These are phyloP conservation scores for Cyaniris semiargus DNA, from an alignment of 2,888 invertebrate species.

Conservation along the genomic window DNA sequence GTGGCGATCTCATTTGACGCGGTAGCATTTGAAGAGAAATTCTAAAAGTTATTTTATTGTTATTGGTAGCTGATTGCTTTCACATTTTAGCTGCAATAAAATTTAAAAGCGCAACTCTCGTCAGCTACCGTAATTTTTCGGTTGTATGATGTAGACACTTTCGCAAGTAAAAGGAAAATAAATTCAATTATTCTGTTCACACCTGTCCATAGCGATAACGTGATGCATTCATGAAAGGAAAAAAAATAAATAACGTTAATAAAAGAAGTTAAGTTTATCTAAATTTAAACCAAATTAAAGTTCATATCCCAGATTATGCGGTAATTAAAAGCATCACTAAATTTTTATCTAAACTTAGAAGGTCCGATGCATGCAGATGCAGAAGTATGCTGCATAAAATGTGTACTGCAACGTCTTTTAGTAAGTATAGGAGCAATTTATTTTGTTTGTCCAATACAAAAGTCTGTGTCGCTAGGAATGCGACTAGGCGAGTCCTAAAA, in stretches of 20 bases:
- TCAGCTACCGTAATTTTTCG: not conserved
- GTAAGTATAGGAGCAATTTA: constrained; percentile 19
- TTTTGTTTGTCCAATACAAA: constrained; percentile 21
- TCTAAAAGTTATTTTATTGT: constrained; percentile 4
- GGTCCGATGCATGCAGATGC: not conserved
- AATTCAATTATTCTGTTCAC: not conserved
- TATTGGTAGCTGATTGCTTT: not conserved
- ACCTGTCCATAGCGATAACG: not conserved
- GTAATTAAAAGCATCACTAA: not conserved
- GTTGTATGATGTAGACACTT: not conserved
- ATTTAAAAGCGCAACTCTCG: not conserved
- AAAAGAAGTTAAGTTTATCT: not conserved
- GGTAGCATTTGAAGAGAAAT: not conserved
- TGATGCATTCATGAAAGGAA: not conserved
- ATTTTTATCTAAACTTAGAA: not conserved
- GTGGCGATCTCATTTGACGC: not conserved
- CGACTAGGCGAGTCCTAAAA: constrained; percentile 54
- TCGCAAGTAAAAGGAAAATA: not conserved
- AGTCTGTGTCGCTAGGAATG: constrained; percentile 13
- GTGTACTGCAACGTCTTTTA: not conserved
- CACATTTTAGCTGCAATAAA: not conserved
- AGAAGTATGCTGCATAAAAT: not conserved
- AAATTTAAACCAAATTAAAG: not conserved
- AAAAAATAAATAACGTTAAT: not conserved
- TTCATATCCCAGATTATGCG: not conserved